These are phyloP conservation scores for Bombus pyrosoma DNA, from an alignment of 1,140 invertebrate species.

Conservation along the genomic window DNA sequence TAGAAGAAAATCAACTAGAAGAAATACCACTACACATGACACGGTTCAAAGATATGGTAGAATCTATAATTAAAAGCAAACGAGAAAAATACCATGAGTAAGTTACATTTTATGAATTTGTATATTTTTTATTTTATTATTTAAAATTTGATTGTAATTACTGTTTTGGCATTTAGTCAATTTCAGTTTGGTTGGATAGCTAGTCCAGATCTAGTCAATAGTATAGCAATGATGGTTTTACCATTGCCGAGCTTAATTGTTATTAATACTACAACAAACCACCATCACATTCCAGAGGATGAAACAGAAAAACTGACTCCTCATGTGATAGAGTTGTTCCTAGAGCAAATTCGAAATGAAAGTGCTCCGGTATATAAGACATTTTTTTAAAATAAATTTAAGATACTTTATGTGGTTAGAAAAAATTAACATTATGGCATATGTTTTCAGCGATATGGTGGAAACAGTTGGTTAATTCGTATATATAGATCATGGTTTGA, in stretches of 20 bases:
- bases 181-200: conserved; percentile 98
- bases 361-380: conserved; percentile 85
- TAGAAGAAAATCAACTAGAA: conserved; percentile 93
- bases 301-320: conserved; percentile 90
- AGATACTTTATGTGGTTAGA: background rate
- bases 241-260: conserved; percentile 94
- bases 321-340: conserved; percentile 90
- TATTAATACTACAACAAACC: conserved; percentile 93
- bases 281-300: conserved; percentile 95
- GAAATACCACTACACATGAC: conserved; percentile 91
- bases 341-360: conserved; percentile 89
- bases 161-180: conserved; percentile 77
- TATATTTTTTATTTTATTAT: background rate
- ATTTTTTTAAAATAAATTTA: background rate
- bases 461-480: conserved; percentile 88
- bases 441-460: conserved; percentile 89
- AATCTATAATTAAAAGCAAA: conserved; percentile 90
- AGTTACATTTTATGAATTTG: conserved; percentile 60
- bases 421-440: conserved; percentile 16
- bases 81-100: conserved; percentile 90
- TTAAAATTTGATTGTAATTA: conserved; percentile 29
- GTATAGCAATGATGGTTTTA: conserved; percentile 93
- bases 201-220: conserved; percentile 92
- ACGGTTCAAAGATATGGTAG: conserved; percentile 93
- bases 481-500: conserved; percentile 91